Base-by-base conservation (phyloP, 2,113 vertebrate species). In the Alectura lathami region DNA sequence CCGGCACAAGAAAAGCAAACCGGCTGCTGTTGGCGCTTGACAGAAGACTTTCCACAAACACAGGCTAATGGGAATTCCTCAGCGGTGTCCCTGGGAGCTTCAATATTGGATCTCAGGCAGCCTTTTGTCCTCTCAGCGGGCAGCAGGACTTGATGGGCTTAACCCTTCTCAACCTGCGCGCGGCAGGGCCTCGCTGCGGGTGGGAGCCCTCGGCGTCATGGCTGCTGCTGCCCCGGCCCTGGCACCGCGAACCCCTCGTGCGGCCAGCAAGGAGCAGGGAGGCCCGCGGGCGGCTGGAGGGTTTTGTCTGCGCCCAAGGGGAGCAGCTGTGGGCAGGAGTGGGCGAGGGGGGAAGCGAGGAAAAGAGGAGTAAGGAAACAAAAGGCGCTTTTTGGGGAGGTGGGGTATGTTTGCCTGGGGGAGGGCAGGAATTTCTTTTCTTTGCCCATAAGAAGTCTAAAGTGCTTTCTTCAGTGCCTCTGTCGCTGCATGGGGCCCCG, bases 401-500 rank as follows among this genome's bases (percentile, higher is more conserved):
- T 78, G 48, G 27, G 32, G 66, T 53, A 80, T 94, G 93, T 96
- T 96, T 96, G 95, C 90, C 87, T 42, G 86, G 70, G 69, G 91
- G 89, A 90, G 78, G 79, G 91, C 85, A 90, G 96, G 93, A 91
- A 96, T 95, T 93, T 96, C 89, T 96, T 94, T 94, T 89, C 96
- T 95, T 96, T 94, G 47, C 84, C 90, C 59, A 9, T n/a, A n/a
- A n/a, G 88, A 93, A 95, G 86, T 88, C 92, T 93, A 85, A 94
- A 97, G 94, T 86, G 93, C 86, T 95, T 96, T 97, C 92, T 96
- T 96, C 90, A 95, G 89, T 83, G 94, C 88, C 93, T 95, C 27
- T 0, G 20, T 88, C 94, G 10, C 96, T 95, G 94, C 94, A 97
- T 93, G 96, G 95, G 94, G 95, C 87, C 94, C 96, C 86, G 96